Evolutionary conservation across 2,113 vertebrate genomes (phyloP), one percentile per base, ranked within the genome.

Genomic region (Gymnarchus niloticus): DNA sequence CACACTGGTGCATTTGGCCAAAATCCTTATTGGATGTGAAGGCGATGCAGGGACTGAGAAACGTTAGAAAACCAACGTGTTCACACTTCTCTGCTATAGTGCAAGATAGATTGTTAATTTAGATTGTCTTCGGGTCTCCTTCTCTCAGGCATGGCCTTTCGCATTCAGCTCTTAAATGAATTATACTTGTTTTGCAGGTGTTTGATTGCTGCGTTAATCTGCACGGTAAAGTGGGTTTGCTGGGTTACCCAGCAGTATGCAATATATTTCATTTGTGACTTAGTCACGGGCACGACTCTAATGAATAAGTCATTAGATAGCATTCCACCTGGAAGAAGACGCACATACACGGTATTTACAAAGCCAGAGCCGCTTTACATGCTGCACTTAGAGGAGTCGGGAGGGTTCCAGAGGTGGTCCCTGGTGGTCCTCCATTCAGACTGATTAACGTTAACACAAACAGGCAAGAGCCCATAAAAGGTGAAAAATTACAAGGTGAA

Each of bases 351-450:
- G 56, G 3, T 65, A 25, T 65, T 57, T 84, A 51, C 65, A 12
- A 28, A 69, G 44, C 23, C 14, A 28, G 46, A n/a, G 2, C 33
- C 65, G 48, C 81, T 82, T 65, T 83, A 41, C 82, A 9, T 52
- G 56, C 25, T 69, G 37, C 56, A n/a, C n/a, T n/a, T n/a, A n/a
- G 33, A 44, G 41, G 48, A 37, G 48, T 52, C 78, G 83, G 21
- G 85, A 48, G 78, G 12, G 12, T n/a, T n/a, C n/a, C 8, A 86
- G 56, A 81, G 56, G n/a, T 81, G 54, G 41, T 19, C 2, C n/a
- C 37, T n/a, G 19, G 49, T 77, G 69, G 65, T 85, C 48, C 37
- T 85, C 65, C 59, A 46, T 78, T 52, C 28, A 52, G 56, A 56
- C 41, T 73, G 57, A 83, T 54, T 56, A 73, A 56, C 23, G 23